These are phyloP conservation scores for Luscinia megarhynchos DNA, from an alignment of 2,797 vertebrate species.

Conservation along the genomic window DNA sequence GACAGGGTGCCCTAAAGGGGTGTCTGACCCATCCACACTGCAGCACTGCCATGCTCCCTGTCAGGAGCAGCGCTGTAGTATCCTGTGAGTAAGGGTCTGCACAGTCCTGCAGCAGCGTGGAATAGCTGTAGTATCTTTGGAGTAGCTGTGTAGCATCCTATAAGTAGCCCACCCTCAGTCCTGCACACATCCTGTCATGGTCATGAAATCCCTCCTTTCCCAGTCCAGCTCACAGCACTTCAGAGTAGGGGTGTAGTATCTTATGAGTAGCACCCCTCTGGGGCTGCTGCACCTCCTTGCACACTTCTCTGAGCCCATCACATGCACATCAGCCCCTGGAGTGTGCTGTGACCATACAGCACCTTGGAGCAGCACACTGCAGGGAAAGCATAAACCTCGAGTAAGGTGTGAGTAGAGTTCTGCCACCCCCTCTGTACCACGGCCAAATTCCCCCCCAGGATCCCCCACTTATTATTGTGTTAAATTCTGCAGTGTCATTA, in stretches of 20 bases:
- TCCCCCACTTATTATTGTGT: accelerated
- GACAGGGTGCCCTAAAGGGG: too few relatives aligned
- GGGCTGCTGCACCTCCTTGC: not conserved
- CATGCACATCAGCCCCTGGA: accelerated
- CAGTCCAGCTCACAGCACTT: not conserved
- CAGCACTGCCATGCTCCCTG: accelerated
- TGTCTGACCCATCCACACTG: not conserved
- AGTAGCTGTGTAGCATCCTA: not conserved
- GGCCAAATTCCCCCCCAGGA: not conserved
- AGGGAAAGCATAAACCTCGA: not conserved
- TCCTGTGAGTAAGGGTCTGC: not conserved
- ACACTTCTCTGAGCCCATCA: not conserved
- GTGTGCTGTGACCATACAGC: accelerated
- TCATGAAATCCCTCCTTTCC: accelerated
- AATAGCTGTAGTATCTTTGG: not conserved
- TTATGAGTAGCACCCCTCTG: not conserved
- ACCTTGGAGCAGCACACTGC: not conserved
- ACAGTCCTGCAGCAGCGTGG: accelerated
- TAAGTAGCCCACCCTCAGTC: not conserved
- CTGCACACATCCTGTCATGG: not conserved
- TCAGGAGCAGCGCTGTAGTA: not conserved
- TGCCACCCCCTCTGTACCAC: not conserved
- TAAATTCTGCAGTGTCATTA: not conserved
- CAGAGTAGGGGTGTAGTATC: not conserved
- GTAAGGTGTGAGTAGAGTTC: not conserved